Percentiles rank a stretch among this genome's conserved stretches.
Evolutionary conservation across 2,113 vertebrate species (phyloP).

Genomic region (Oxyruncus cristatus): DNA sequence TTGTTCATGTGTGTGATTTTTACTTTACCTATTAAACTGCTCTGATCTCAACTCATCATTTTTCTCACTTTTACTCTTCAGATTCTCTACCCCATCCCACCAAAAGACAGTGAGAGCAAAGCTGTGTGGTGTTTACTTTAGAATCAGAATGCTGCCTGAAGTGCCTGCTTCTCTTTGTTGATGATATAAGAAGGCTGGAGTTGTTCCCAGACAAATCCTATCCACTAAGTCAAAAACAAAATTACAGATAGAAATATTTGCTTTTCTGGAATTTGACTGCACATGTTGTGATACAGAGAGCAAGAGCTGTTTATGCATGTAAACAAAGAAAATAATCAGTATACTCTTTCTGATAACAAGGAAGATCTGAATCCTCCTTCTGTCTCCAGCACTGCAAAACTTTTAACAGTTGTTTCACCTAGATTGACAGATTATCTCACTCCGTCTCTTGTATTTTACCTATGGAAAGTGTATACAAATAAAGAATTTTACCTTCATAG

Average conservation of each 20-base stretch:
- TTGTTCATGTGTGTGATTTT: not conserved
- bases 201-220: not conserved
- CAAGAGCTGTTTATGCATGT: not conserved
- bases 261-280: not conserved
- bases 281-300: not conserved
- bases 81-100: fast-evolving
- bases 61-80: not conserved
- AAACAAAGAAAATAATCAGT: not conserved
- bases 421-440: not conserved
- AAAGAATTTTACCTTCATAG: not conserved
- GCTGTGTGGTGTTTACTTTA: not conserved
- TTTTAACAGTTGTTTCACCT: not conserved
- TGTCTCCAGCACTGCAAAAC: not conserved
- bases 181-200: not conserved
- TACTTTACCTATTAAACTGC: not conserved
- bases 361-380: not conserved
- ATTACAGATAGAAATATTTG: not conserved
- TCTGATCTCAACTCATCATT: fast-evolving
- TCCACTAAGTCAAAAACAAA: not conserved
- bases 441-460: not conserved
- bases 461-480: not conserved
- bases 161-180: not conserved
- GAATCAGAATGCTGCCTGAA: not conserved
- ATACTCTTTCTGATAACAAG: not conserved
- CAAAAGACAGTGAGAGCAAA: fast-evolving